These are phyloP conservation scores for Propithecus perrieri DNA, from an alignment of 2,797 vertebrate species.

Conservation along the genomic window DNA sequence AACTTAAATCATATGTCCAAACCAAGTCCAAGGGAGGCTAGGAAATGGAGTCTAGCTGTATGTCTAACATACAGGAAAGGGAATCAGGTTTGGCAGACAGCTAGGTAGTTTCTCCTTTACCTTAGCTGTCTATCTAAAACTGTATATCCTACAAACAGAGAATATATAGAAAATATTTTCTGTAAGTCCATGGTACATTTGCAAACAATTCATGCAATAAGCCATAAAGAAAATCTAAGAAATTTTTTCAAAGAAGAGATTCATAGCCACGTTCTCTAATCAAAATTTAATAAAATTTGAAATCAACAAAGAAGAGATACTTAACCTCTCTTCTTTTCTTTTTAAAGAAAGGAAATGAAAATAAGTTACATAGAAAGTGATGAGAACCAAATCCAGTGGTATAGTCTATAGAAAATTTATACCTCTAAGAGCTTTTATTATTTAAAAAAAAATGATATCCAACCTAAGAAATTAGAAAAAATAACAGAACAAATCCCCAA, in stretches of 20 bases:
- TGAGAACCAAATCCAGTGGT: not conserved
- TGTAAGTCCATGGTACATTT: not conserved
- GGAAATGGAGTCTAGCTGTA: not conserved
- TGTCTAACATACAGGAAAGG: not conserved
- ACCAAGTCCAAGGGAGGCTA: not conserved
- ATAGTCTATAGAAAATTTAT: not conserved
- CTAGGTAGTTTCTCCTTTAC: not conserved
- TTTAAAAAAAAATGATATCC: not conserved
- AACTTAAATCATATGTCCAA: not conserved
- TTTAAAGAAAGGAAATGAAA: not conserved
- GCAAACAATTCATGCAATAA: not conserved
- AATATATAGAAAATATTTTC: not conserved
- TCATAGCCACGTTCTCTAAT: not conserved
- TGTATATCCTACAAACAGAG: not conserved
- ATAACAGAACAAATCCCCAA: not conserved
- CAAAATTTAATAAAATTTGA: constrained; percentile 9
- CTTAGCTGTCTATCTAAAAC: not conserved
- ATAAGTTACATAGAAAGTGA: not conserved
- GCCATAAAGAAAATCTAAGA: not conserved
- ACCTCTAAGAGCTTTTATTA: not conserved
- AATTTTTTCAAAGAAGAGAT: not conserved
- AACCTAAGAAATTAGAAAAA: not conserved
- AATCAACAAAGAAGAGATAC: not conserved
- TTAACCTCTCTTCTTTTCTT: not conserved
- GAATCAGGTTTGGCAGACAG: not conserved